A percentile compares a stretch with the other conserved stretches of the same genome.
Conservation (phyloP, 2,797 vertebrate species). For the Serranus cabrilla region DNA sequence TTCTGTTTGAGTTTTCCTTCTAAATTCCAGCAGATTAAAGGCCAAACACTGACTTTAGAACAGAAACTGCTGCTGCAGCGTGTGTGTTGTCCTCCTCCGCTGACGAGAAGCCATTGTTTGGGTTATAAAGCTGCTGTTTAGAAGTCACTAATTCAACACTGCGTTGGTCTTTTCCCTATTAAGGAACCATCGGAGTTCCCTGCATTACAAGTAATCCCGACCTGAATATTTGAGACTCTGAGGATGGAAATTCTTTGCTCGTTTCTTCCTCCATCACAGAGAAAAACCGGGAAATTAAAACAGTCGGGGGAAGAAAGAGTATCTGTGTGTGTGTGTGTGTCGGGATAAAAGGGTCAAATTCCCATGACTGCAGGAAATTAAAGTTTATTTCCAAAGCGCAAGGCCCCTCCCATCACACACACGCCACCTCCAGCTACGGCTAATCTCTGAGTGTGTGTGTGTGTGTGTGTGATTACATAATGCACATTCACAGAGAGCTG, state of each 20-base stretch:
- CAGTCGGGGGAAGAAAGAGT: constrained; percentile 1
- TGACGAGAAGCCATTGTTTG: constrained; percentile 42
- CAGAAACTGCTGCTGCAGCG: too few relatives aligned
- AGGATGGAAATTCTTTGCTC: background rate
- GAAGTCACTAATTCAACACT: constrained; percentile 27
- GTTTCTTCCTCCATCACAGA: background rate
- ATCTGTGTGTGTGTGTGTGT: constrained; percentile 1
- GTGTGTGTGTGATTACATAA: constrained; percentile 32
- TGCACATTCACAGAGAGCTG: background rate
- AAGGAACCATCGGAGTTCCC: constrained; percentile 8
- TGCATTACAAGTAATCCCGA: background rate
- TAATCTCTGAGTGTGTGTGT: constrained; percentile 40
- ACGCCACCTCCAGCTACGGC: constrained; percentile 52
- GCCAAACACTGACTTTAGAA: background rate
- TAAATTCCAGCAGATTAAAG: background rate
- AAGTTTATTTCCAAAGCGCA: constrained; percentile 83
- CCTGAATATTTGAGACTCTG: background rate
- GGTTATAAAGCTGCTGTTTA: constrained; percentile 57
- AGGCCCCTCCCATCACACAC: constrained; percentile 57
- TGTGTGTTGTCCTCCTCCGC: background rate
- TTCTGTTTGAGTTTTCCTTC: background rate
- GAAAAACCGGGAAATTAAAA: background rate
- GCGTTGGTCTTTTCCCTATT: constrained; percentile 40
- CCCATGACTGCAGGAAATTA: constrained; percentile 88
- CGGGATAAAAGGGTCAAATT: constrained; percentile 81